Percentiles rank a stretch among this genome's conserved stretches.
Conservation (phyloP, 2,888 invertebrate genomes). For the Drosophila putrida region DNA sequence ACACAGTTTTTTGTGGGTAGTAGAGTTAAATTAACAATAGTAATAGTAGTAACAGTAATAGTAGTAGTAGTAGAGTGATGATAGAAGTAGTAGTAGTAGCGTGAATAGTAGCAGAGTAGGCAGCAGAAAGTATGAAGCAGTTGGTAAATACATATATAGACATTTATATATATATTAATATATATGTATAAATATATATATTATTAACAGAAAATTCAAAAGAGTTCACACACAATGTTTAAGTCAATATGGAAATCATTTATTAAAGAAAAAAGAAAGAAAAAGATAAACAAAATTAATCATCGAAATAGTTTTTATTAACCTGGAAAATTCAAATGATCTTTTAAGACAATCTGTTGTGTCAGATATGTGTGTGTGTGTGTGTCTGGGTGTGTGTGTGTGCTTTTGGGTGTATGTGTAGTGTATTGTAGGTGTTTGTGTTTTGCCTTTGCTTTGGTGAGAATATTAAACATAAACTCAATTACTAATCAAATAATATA, state of each 20-base stretch:
- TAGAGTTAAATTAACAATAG: slow-evolving; percentile 14
- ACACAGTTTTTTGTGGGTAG: slow-evolving; percentile 23
- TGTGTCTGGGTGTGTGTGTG: slow-evolving; percentile 4
- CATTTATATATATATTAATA: slow-evolving; percentile 3
- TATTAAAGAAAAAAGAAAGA: slow-evolving; percentile 62
- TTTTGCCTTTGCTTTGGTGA: slow-evolving; percentile 3
- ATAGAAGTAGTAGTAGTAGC: slow-evolving; percentile 42
- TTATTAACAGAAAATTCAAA: slow-evolving; percentile 53
- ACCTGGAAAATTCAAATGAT: slow-evolving; percentile 46
- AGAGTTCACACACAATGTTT: slow-evolving; percentile 83
- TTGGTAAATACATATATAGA: slow-evolving; percentile 39
- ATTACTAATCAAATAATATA: neutral
- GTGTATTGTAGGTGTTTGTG: slow-evolving; percentile 17
- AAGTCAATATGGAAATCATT: slow-evolving; percentile 46
- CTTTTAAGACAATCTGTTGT: slow-evolving; percentile 34
- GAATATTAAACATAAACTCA: slow-evolving; percentile 3
- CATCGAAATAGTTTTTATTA: slow-evolving; percentile 48
- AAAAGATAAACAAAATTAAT: slow-evolving; percentile 62
- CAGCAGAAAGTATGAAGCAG: slow-evolving; percentile 60
- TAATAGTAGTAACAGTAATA: slow-evolving; percentile 25
- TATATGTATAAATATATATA: slow-evolving; percentile 12
- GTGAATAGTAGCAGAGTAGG: slow-evolving; percentile 56
- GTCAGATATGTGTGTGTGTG: slow-evolving; percentile 16
- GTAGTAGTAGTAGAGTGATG: slow-evolving; percentile 30
- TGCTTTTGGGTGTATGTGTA: slow-evolving; percentile 15